Evolutionary conservation across 2,888 invertebrate species (phyloP).

Genomic region (Listrodromus nycthemerus): DNA sequence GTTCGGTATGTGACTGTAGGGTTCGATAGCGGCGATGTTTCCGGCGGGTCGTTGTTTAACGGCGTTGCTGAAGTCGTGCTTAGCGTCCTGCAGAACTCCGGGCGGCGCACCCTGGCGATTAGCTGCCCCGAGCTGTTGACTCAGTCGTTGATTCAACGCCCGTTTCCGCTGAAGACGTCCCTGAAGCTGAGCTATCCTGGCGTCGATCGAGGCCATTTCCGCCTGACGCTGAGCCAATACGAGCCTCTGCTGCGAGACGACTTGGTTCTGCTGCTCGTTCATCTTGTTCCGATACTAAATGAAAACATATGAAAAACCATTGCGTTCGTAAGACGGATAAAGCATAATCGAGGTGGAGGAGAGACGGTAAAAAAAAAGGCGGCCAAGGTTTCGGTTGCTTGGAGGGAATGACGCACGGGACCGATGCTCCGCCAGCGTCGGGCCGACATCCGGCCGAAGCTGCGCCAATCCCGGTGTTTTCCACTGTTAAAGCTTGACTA

Average conservation of each 20-base stretch:
- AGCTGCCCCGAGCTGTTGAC: conserved; percentile 86
- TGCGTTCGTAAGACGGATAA: not conserved
- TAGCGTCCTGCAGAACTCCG: conserved; percentile 85
- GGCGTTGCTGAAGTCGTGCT: conserved; percentile 78
- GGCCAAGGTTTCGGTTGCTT: not conserved
- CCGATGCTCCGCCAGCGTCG: no score
- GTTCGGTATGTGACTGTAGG: conserved; percentile 93
- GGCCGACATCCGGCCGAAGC: no score
- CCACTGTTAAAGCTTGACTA: no score
- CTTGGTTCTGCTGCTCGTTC: conserved; percentile 97
- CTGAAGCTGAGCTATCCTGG: conserved; percentile 96
- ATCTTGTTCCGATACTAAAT: conserved; percentile 97
- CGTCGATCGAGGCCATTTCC: conserved; percentile 96
- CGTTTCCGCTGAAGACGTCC: conserved; percentile 95
- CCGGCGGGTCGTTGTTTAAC: conserved; percentile 87
- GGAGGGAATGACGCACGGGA: no score
- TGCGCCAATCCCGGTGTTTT: not conserved
- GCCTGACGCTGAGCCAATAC: conserved; percentile 95
- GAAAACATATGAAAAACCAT: conserved; percentile 4
- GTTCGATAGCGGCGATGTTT: conserved; percentile 94
- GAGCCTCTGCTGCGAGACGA: conserved; percentile 95
- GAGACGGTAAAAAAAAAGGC: conserved; percentile 17
- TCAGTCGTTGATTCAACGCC: conserved; percentile 91
- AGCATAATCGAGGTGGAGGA: conserved; percentile 5
- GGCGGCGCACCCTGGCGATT: conserved; percentile 80